Evolutionary conservation across 2,888 invertebrate genomes (phyloP).

Genomic region (Vesta saturnalis): DNA sequence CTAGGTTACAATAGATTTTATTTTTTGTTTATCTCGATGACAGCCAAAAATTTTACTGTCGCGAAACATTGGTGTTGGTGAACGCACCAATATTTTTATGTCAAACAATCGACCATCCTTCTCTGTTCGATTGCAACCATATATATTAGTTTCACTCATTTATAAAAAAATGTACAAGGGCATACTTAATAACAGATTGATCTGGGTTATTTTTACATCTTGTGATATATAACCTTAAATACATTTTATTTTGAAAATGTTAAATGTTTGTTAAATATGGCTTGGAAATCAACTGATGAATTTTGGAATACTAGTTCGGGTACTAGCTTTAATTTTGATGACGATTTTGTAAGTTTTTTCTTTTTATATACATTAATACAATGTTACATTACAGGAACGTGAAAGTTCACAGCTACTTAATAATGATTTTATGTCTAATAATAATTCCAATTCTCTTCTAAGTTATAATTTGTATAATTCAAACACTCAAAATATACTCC

Average conservation of each 20-base stretch:
- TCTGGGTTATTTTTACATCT: too few species aligned
- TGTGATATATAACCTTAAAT: not conserved
- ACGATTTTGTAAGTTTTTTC: constrained; percentile 68
- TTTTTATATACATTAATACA: not conserved
- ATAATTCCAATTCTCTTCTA: constrained; percentile 45
- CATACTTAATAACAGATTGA: too few species aligned
- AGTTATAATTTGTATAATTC: constrained; percentile 48
- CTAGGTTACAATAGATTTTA: too few species aligned
- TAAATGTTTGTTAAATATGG: constrained; percentile 14
- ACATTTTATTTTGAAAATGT: not conserved
- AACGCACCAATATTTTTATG: too few species aligned
- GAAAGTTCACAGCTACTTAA: not conserved
- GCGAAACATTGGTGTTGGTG: too few species aligned
- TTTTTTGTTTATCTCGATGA: too few species aligned
- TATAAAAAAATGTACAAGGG: too few species aligned
- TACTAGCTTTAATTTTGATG: constrained; percentile 81
- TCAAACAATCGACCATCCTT: too few species aligned
- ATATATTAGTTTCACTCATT: too few species aligned
- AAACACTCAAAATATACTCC: constrained; percentile 42
- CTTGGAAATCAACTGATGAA: constrained; percentile 64
- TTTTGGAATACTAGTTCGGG: constrained; percentile 83
- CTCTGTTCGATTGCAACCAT: too few species aligned
- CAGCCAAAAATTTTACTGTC: too few species aligned
- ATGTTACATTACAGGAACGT: constrained; percentile 23
- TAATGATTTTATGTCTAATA: constrained; percentile 14